Conservation (phyloP, 2,888 invertebrate genomes). For the Pyrocoelia pectoralis region DNA sequence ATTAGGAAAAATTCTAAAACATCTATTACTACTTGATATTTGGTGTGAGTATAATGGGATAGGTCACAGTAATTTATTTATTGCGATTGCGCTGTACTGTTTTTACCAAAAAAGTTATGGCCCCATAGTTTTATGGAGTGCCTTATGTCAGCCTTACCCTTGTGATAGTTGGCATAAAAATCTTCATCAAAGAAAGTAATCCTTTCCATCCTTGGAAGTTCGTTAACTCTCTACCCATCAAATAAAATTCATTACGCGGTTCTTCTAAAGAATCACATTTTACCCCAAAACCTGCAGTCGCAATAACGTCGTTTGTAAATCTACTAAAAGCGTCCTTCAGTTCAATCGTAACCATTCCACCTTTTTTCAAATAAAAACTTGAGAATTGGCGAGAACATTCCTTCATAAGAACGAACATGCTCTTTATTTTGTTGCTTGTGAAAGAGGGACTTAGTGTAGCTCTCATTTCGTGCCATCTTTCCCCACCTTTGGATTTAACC, state of each 20-base stretch:
- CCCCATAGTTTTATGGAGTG: too few species aligned
- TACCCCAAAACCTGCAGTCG: slow-evolving; percentile 63
- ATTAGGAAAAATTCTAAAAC: too few species aligned
- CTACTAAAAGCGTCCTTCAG: slow-evolving; percentile 60
- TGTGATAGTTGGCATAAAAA: background rate
- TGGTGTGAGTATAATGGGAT: too few species aligned
- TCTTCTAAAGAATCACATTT: slow-evolving; percentile 65
- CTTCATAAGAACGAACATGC: slow-evolving; percentile 37
- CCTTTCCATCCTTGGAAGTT: background rate
- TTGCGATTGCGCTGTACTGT: too few species aligned
- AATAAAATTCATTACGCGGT: slow-evolving; percentile 64
- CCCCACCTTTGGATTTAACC: background rate
- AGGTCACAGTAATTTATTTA: too few species aligned
- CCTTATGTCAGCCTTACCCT: too few species aligned
- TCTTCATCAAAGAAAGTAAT: background rate
- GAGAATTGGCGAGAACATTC: slow-evolving; percentile 33
- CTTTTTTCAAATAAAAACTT: slow-evolving; percentile 14
- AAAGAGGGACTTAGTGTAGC: slow-evolving; percentile 51
- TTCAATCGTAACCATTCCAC: slow-evolving; percentile 50
- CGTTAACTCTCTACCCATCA: background rate
- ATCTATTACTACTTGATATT: too few species aligned
- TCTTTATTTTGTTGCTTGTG: slow-evolving; percentile 42
- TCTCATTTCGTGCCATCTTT: slow-evolving; percentile 48
- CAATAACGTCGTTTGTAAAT: slow-evolving; percentile 65
- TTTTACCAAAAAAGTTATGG: too few species aligned